Percentiles rank a stretch among this genome's conserved stretches.
Conservation (phyloP, 2,797 vertebrate genomes). For the Brotula barbata region DNA sequence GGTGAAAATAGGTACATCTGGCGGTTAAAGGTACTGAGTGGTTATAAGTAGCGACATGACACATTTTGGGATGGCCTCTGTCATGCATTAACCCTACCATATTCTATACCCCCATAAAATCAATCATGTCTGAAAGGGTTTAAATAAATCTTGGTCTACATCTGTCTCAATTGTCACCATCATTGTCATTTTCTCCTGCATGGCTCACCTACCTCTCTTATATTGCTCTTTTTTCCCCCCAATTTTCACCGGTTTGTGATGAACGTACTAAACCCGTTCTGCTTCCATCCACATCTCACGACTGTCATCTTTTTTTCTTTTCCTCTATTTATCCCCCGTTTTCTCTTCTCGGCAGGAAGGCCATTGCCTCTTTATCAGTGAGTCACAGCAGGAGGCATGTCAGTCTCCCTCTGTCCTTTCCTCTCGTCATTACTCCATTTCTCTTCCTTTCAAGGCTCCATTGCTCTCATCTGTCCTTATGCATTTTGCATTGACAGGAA, state of each 20-base stretch:
- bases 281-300: constrained; percentile 37
- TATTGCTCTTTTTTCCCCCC: background rate
- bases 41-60: too few relatives aligned
- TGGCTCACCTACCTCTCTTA: constrained; percentile 19
- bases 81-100: too few relatives aligned
- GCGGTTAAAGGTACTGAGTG: too few relatives aligned
- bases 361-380: constrained; percentile 61
- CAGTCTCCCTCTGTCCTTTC: constrained; percentile 37
- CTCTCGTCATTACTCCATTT: constrained; percentile 40
- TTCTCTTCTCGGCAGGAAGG: constrained; percentile 42
- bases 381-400: constrained; percentile 55
- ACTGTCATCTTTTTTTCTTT: constrained; percentile 47
- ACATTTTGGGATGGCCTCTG: too few relatives aligned
- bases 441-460: constrained; percentile 21
- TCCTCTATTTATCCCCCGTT: constrained; percentile 54
- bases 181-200: background rate
- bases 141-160: background rate
- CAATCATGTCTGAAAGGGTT: background rate
- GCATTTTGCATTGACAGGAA: constrained; percentile 28
- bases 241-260: constrained; percentile 25
- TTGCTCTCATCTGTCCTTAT: constrained; percentile 22
- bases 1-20: too few relatives aligned
- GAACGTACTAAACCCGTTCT: constrained; percentile 28
- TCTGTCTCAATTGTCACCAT: constrained; percentile 8
- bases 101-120: too few relatives aligned